Evolutionary conservation across 2,113 vertebrate genomes (phyloP), one percentile per base, ranked within the genome.

Genomic region (Promerops cafer): DNA sequence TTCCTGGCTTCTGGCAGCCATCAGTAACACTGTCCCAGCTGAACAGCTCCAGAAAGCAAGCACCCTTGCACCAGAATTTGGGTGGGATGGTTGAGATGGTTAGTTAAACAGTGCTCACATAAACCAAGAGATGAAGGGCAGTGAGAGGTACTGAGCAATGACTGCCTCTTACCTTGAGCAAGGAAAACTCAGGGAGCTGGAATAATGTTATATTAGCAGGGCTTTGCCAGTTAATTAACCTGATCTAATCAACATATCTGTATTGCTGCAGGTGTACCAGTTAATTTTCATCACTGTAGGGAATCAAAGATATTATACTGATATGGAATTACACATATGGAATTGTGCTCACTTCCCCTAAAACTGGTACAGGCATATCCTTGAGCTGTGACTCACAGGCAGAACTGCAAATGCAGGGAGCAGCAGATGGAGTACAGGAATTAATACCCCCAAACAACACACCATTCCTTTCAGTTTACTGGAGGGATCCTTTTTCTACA

Each of bases 31-130:
- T 37, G 80, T 45, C 68, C 70, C 76, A 81, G 63, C 31, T 92
- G 63, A 90, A 69, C 26, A n/a, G 61, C 59, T 91, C 54, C 85
- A 92, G 61, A 80, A 83, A 52, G 72, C 37, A 93, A 93, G 63
- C 16, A 80, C 27, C 53, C 53, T n/a, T 64, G 21, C 71, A 64
- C 20, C n/a, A 57, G 20, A 54, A 42, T 31, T 53, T 68, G 47
- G 65, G 39, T 64, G 31, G 57, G 59, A 21, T 37, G 23, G 28
- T 5, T 83, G 45, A 40, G 44, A 20, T 30, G 45, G 61, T 44
- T 69, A 65, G n/a, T 85, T 40, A 57, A 83, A 35, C 28, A 64
- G 49, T 35, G 47, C n/a, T 81, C 76, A 60, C 28, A 68, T 37
- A 74, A 91, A 76, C 17, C 31, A 60, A 61, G 74, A 71, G 78